A percentile compares a stretch with the other conserved stretches of the same genome.
phyloP scores from a whole-genome alignment of 2,113 vertebrate species.

The Tachycineta bicolor region DNA sequence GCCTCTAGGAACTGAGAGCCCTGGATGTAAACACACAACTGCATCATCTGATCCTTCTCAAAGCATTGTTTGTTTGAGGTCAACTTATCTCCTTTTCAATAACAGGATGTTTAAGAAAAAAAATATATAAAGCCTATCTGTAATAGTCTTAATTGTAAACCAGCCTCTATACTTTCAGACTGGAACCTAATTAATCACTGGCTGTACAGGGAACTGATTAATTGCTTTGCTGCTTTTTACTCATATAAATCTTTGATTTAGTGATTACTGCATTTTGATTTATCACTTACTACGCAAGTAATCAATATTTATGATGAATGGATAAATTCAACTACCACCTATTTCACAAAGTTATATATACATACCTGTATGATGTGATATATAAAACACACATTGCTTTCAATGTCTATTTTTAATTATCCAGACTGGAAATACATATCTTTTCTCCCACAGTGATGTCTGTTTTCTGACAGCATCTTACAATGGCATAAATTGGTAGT shows the following conservation, averaged over 20 bases:
- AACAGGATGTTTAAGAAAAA: conserved; percentile 37
- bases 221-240: conserved; percentile 88
- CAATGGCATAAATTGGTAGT: neutral
- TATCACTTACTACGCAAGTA: conserved; percentile 78
- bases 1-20: conserved; percentile 10
- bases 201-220: conserved; percentile 79
- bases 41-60: conserved; percentile 25
- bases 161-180: conserved; percentile 70
- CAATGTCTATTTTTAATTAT: conserved; percentile 36
- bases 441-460: neutral
- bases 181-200: conserved; percentile 87
- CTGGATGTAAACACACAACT: conserved; percentile 27
- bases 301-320: conserved; percentile 91
- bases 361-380: neutral
- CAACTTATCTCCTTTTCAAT: conserved; percentile 46
- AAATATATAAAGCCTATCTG: conserved; percentile 31
- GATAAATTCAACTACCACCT: conserved; percentile 81
- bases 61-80: conserved; percentile 39
- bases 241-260: conserved; percentile 90
- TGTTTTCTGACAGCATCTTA: neutral
- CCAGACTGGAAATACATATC: neutral
- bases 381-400: conserved; percentile 6
- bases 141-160: conserved; percentile 76
- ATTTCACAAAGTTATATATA: conserved; percentile 67
- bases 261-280: conserved; percentile 86